Evolutionary conservation across 2,888 invertebrate genomes (phyloP), one percentile per base, ranked within the genome.

Genomic region (Brenthis hecate): DNA sequence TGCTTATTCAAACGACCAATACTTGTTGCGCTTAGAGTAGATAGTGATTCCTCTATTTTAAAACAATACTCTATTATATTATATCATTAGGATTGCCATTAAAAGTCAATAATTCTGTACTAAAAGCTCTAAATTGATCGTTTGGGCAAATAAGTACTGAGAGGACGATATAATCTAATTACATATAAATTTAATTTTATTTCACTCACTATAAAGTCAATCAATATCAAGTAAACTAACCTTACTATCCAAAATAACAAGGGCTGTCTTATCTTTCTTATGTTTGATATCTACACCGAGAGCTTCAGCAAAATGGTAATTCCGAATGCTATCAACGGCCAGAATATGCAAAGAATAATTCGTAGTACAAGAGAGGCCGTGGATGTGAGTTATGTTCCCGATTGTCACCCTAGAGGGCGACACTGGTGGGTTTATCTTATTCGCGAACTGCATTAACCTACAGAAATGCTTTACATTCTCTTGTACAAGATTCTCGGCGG

Each of bases 291-390:
- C 95, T 28, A 97, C 93, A 2, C 97, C 97, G 6, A 97, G 93
- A 32, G 94, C 94, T 80, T 96, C 95, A 0, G 96, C 96, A 80
- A 97, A 96, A 78, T 96, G 94, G 75, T 94, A 94, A 80, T 96
- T 96, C 65, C 94, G 88, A 1, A 95, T 85, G 75, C 96, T 96
- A 81, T 98, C 97, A 76, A 98, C 93, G 0, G 96, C 96, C 50
- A 97, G 86, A 73, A 92, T 86, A 63, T 90, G 82, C 66, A 92
- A 65, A 53, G 82, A 88, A 53, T 81, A 81, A 73, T 92, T 92
- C 0, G 81, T 77, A 1, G 79, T 76, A 77, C 95, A 95, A 0
- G 91, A 86, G 43, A 94, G 77, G 0, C 94, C 94, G 1, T 82
- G 81, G 8, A 94, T 78, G n/a, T 81, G 77, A 0, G 86, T 83